These are phyloP conservation scores for Rhogogaster chlorosoma DNA, from an alignment of 2,888 invertebrate genomes.

Conservation along the genomic window DNA sequence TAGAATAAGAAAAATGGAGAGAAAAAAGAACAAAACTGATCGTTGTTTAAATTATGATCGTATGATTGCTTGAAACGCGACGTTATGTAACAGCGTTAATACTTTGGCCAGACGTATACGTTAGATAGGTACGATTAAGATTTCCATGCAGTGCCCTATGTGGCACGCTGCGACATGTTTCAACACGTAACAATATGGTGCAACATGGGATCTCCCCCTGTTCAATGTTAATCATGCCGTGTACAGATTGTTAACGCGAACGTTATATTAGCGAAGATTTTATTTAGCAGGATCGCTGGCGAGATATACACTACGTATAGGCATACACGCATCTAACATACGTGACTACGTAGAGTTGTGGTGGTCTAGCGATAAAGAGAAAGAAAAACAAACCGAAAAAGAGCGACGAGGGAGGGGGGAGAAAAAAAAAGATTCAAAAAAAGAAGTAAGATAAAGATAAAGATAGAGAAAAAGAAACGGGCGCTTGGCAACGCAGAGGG, in stretches of 20 bases:
- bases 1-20: too few species aligned
- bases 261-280: background rate
- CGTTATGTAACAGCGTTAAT: slow-evolving; percentile 3
- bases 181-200: slow-evolving; percentile 38
- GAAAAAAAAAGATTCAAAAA: background rate
- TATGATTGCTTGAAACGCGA: slow-evolving; percentile 10
- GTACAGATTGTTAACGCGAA: background rate
- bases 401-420: background rate
- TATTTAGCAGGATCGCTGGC: background rate
- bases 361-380: background rate
- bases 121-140: background rate
- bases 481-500: slow-evolving; percentile 22
- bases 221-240: background rate
- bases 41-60: slow-evolving; percentile 4
- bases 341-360: background rate
- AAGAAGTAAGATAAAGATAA: background rate
- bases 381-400: background rate
- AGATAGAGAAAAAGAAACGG: background rate
- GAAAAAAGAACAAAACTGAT: background rate
- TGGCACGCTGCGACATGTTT: slow-evolving; percentile 28
- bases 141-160: slow-evolving; percentile 1
- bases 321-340: background rate
- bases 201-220: background rate
- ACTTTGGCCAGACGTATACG: background rate
- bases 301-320: background rate